Base-by-base conservation (phyloP, 2,797 vertebrate genomes). In the Geotrypetes seraphini region DNA sequence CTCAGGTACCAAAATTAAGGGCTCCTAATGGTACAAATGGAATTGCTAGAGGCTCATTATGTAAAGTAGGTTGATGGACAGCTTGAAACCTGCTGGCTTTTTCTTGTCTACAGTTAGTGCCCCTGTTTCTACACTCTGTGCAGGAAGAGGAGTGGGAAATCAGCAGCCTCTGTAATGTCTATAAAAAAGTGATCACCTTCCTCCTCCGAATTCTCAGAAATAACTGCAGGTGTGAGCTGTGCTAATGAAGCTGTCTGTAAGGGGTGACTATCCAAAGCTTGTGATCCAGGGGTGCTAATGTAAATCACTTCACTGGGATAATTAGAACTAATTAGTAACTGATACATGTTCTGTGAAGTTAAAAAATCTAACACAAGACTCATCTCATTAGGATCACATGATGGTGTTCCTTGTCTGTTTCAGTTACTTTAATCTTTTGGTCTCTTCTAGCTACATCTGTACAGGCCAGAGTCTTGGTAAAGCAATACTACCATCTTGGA, bases 221-320 rank as follows among this genome's bases (percentile, higher is more conserved):
- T n/a, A n/a, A 34, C 39, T 34, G 26, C 36, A 31, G 39, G 18
- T 43, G 39, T 11, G 31, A 36, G 12, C 25, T 20, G 31, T 15
- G 43, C 28, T 47, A 47, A 46, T 43, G 39, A 45, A 47, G 34
- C 28, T 16, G 34, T 30, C 32, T 30, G 47, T 33, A 35, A 31
- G 19, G 19, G n/a, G n/a, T n/a, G n/a, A n/a, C n/a, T n/a, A n/a
- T n/a, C n/a, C n/a, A n/a, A n/a, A n/a, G n/a, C n/a, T n/a, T 41
- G 49, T 53, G 53, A 68, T 40, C 47, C 53, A 66, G 62, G 40
- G 1, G 27, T 53, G 64, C 30, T 63, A 66, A 63, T 69, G 38
- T 59, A 54, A 59, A 69, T 41, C 55, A 43, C 48, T 40, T 53
- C 45, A 40, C 43, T 28, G 17, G 10, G 39, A 36, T 63, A 57